These are phyloP conservation scores for Nomada flava DNA, from an alignment of 2,888 invertebrate genomes.

Conservation along the genomic window DNA sequence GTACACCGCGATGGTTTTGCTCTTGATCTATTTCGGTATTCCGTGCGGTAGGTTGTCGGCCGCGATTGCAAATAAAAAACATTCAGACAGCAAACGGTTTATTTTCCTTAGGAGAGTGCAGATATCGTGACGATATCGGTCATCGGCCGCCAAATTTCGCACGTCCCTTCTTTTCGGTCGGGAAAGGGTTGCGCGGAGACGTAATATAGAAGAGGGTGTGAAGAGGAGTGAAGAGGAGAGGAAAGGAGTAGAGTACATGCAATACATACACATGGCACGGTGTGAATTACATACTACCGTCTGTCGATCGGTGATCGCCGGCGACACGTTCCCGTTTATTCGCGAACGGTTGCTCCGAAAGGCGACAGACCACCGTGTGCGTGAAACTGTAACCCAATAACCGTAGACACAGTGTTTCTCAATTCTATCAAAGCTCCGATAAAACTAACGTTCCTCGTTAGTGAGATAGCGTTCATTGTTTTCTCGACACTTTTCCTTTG, in stretches of 20 bases:
- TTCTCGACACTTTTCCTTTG: conserved; percentile 3
- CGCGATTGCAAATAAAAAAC: conserved; percentile 81
- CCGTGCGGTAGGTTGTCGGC: conserved; percentile 81
- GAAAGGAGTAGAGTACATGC: neutral
- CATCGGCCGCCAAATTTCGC: conserved; percentile 66
- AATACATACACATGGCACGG: neutral
- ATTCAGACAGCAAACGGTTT: conserved; percentile 65
- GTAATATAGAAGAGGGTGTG: neutral
- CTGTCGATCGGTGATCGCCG: conserved; percentile 37
- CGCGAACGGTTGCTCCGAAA: conserved; percentile 53
- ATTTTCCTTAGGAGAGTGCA: conserved; percentile 62
- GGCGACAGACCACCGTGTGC: conserved; percentile 73
- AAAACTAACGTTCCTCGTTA: too few species aligned
- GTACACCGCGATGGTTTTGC: conserved; percentile 61
- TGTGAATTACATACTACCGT: conserved; percentile 28
- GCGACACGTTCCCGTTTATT: conserved; percentile 41
- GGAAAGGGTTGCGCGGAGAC: neutral
- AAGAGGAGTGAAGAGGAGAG: neutral
- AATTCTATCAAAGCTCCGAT: conserved; percentile 43
- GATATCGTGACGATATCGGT: conserved; percentile 59
- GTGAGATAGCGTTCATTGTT: neutral
- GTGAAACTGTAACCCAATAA: conserved; percentile 74
- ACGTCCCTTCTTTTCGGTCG: conserved; percentile 31
- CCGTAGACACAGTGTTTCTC: conserved; percentile 67
- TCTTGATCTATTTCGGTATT: conserved; percentile 79